Base-by-base conservation (phyloP, 2,888 invertebrate species). In the Pandemis cinnamomeana region DNA sequence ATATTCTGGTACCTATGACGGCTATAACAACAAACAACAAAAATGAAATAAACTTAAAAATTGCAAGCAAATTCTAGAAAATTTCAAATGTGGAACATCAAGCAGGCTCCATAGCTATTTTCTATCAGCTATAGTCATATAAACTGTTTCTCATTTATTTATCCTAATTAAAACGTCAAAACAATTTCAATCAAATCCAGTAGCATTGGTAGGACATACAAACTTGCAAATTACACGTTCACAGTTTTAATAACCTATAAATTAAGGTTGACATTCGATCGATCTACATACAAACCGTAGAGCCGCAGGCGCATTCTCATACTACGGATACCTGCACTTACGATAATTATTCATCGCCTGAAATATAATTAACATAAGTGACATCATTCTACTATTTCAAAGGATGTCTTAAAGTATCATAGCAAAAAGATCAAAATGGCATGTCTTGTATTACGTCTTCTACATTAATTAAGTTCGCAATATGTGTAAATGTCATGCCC, bases 401-500 rank as follows among this genome's bases (percentile, higher is more conserved):
- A 55, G 3, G 7, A 55, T 3, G 2, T 55, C 55, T 55, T 20
- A 20, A 15, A 55, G 20, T 55, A 11, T 11, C 15, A n/a, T 7
- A 15, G 8, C 55, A 55, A 55, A 55, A 55, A 20, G 20, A 8
- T 8, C 8, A 55, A 20, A 20, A 15, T 20, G 20, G 7, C 15
- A 2, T 20, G 5, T 15, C 20, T n/a, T 15, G n/a, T n/a, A n/a
- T 20, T 0, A 55, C 8, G 55, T 4, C 5, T 55, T 6, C 20
- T 8, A 7, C 5, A 20, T 15, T 53, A 53, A 20, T 55, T 55
- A 7, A 20, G 2, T 55, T 55, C 7, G 55, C 55, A 55, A 51
- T 6, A 20, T 53, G 15, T 20, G 73, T 46, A 74, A 74, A 74
- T 74, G 70, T 70, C 73, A 74, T 70, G 70, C 66, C 63, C 36